A percentile compares a stretch with the other conserved stretches of the same genome.
Evolutionary conservation across 2,797 vertebrate genomes (phyloP).

Genomic region (Jordanella pulchra): DNA sequence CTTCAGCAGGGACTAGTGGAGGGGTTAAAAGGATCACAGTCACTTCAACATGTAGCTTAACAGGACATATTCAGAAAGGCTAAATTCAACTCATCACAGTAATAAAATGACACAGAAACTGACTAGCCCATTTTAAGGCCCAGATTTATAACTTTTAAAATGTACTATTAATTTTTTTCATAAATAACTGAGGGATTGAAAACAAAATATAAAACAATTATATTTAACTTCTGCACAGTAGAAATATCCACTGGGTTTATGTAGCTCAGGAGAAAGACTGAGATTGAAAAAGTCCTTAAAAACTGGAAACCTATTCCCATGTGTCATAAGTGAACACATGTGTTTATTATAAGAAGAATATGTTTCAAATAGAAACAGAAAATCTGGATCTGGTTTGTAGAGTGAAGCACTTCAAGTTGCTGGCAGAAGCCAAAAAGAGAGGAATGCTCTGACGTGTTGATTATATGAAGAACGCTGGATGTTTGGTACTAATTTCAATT

Average conservation of each 20-base stretch:
- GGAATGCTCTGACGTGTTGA: conserved; percentile 3
- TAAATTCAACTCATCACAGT: neutral
- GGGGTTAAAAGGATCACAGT: neutral
- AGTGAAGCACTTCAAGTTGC: neutral
- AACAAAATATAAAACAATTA: neutral
- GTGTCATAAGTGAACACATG: neutral
- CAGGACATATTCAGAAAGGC: neutral
- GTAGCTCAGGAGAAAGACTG: neutral
- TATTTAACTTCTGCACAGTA: neutral
- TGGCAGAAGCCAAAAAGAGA: neutral
- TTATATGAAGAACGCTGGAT: neutral
- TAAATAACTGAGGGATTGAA: neutral
- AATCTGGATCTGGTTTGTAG: conserved; percentile 2
- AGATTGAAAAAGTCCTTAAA: neutral
- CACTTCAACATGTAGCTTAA: neutral
- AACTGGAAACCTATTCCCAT: neutral
- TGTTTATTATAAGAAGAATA: neutral
- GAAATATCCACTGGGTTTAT: neutral
- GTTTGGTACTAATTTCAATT: neutral
- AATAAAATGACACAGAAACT: neutral
- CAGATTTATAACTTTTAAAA: neutral
- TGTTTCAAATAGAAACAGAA: neutral
- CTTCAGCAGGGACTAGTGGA: conserved; percentile 89
- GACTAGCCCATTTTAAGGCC: neutral
- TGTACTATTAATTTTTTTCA: neutral